Percentiles rank a stretch among this genome's conserved stretches.
phyloP scores from a whole-genome alignment of 2,113 vertebrate species.

The Clarias batrachus region DNA sequence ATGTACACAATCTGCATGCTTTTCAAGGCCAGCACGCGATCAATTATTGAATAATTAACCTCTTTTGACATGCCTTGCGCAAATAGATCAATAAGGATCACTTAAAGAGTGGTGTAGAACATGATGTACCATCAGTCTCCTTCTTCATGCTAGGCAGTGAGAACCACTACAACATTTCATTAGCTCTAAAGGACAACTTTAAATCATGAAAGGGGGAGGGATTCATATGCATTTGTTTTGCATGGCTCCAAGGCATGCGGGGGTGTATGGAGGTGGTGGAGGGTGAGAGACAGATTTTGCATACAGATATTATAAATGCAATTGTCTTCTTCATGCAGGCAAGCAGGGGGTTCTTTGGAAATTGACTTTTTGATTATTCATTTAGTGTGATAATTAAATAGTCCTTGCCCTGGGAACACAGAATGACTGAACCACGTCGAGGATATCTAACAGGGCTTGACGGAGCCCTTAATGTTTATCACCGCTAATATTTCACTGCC shows the following conservation, averaged over 20 bases:
- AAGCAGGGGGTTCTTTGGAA: constrained; percentile 64
- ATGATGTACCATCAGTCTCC: constrained; percentile 68
- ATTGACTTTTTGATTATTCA: constrained; percentile 78
- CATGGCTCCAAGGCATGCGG: constrained; percentile 52
- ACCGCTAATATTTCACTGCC: constrained; percentile 66
- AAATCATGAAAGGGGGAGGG: constrained; percentile 49
- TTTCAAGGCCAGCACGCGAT: constrained; percentile 69
- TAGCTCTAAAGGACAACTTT: constrained; percentile 57
- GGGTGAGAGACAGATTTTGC: constrained; percentile 50
- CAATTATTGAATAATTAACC: constrained; percentile 75
- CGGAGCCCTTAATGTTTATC: constrained; percentile 82
- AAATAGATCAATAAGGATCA: constrained; percentile 71
- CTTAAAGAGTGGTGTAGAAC: constrained; percentile 71
- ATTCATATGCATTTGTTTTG: constrained; percentile 59
- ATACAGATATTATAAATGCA: constrained; percentile 68
- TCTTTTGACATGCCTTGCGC: constrained; percentile 68
- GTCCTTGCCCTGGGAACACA: constrained; percentile 75
- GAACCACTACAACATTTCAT: constrained; percentile 52
- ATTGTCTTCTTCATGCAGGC: constrained; percentile 54
- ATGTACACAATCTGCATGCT: constrained; percentile 39
- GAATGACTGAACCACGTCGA: constrained; percentile 74
- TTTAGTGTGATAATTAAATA: constrained; percentile 80
- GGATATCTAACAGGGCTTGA: constrained; percentile 75
- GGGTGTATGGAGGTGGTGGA: constrained; percentile 41
- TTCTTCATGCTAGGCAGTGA: constrained; percentile 63